Conservation (phyloP, 1,140 invertebrate genomes). For the Palaemon carinicauda region DNA sequence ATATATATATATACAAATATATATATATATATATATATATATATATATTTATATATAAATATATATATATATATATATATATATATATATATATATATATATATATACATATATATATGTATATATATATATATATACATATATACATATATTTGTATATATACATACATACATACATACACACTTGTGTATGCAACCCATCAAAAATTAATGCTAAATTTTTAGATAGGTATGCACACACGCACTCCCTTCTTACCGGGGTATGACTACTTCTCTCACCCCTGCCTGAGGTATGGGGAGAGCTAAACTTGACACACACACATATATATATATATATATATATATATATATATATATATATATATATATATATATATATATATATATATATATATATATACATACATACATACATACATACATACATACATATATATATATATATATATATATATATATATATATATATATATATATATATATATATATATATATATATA, state of each 20-base stretch:
- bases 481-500: neutral
- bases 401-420: neutral
- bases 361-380: conserved; percentile 9
- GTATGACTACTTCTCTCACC: no score
- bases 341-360: conserved; percentile 9
- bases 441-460: conserved; percentile 9
- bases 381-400: neutral
- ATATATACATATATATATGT: neutral
- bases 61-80: neutral
- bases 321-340: neutral
- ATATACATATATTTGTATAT: neutral
- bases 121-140: neutral
- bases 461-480: neutral
- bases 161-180: neutral
- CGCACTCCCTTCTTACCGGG: no score
- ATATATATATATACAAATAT: neutral
- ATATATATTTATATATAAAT: neutral
- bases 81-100: neutral
- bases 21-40: neutral
- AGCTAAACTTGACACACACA: no score
- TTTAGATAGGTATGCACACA: no score
- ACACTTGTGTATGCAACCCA: no score
- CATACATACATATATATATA: neutral
- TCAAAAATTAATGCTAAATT: no score
- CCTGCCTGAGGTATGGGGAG: no score